Percentiles rank a stretch among this genome's conserved stretches.
These are phyloP conservation scores for Barbus barbus DNA, from an alignment of 2,113 vertebrate genomes.

Conservation along the genomic window DNA sequence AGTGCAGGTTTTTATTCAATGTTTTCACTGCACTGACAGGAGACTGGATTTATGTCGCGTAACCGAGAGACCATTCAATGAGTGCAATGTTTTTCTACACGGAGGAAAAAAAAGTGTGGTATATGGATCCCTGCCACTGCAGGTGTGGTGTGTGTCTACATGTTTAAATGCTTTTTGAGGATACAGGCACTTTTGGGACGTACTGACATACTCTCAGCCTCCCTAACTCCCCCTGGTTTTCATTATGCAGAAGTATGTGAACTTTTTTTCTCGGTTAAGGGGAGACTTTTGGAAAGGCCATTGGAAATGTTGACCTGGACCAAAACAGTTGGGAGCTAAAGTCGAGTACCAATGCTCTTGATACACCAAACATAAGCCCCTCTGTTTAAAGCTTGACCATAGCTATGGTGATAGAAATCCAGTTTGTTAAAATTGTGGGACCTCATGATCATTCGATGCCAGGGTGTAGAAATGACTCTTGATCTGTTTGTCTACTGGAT, in stretches of 20 bases:
- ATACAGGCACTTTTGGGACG: slow-evolving; percentile 21
- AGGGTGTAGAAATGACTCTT: neutral
- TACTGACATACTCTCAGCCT: slow-evolving; percentile 33
- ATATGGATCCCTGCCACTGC: slow-evolving; percentile 42
- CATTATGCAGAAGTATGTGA: slow-evolving; percentile 32
- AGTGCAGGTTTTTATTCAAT: slow-evolving; percentile 6
- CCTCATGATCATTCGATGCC: neutral
- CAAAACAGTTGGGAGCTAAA: slow-evolving; percentile 23
- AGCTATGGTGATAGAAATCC: neutral
- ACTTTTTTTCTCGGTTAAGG: slow-evolving; percentile 16
- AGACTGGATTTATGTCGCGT: slow-evolving; percentile 33
- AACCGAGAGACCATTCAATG: slow-evolving; percentile 21
- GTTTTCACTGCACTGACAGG: slow-evolving; percentile 27
- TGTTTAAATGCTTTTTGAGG: slow-evolving; percentile 30
- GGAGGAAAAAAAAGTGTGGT: slow-evolving; percentile 5
- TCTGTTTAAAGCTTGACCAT: slow-evolving; percentile 51
- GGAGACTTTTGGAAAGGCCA: slow-evolving; percentile 56
- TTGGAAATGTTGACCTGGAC: slow-evolving; percentile 64
- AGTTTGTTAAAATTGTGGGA: neutral
- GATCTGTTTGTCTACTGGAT: neutral
- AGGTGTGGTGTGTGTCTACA: slow-evolving; percentile 49
- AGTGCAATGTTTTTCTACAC: slow-evolving; percentile 15
- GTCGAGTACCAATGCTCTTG: slow-evolving; percentile 47
- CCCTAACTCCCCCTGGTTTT: slow-evolving; percentile 34
- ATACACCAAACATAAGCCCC: slow-evolving; percentile 56